These are phyloP conservation scores for Cheilosia scutellata DNA, from an alignment of 2,888 invertebrate genomes.

Conservation along the genomic window DNA sequence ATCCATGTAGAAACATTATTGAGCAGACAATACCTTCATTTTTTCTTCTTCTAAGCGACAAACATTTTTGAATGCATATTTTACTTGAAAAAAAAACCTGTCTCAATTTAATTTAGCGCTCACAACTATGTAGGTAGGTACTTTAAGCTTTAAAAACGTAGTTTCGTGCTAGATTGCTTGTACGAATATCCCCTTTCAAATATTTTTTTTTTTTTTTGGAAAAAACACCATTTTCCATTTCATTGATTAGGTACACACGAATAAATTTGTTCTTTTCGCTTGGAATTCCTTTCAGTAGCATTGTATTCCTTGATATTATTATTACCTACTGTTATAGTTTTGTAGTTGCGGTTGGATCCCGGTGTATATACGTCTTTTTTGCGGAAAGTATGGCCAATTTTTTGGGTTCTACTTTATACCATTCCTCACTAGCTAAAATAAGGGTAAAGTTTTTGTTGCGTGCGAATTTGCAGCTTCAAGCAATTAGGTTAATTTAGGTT, in stretches of 20 bases:
- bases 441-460: not conserved
- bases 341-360: conserved; percentile 14
- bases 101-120: conserved; percentile 20
- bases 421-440: not conserved
- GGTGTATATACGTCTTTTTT: conserved; percentile 4
- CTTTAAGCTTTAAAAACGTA: conserved; percentile 14
- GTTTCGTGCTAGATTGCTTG: not conserved
- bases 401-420: not conserved
- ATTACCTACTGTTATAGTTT: conserved; percentile 33
- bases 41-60: too few relatives aligned
- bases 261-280: conserved; percentile 40
- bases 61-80: too few relatives aligned
- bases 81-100: not conserved
- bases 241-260: conserved; percentile 57
- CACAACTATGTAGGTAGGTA: not conserved
- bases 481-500: not conserved
- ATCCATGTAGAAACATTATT: too few relatives aligned
- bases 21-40: too few relatives aligned
- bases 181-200: not conserved
- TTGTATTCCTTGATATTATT: conserved; percentile 36
- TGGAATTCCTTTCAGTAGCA: conserved; percentile 31
- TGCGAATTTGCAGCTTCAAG: not conserved
- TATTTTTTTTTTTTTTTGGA: conserved; percentile 33
- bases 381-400: conserved; percentile 13
- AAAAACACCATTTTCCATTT: conserved; percentile 58